phyloP scores from a whole-genome alignment of 2,888 invertebrate genomes.

The Heliconius sara region DNA sequence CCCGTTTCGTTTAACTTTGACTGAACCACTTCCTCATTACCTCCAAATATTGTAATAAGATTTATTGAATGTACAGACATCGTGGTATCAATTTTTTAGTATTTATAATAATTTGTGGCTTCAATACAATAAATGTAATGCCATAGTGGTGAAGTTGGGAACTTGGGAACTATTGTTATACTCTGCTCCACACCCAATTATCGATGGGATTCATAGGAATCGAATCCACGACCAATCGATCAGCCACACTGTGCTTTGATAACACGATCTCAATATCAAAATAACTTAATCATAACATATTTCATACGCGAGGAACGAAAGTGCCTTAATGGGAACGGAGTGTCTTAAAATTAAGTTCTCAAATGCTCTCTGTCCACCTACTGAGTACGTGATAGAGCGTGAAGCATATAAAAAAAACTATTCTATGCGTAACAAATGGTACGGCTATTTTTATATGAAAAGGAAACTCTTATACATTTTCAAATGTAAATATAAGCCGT shows the following conservation, averaged over 20 bases:
- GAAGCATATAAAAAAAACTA: background rate
- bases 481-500: constrained; percentile 7
- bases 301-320: too few relatives aligned
- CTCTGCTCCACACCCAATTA: too few relatives aligned
- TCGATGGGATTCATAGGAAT: too few relatives aligned
- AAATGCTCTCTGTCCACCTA: too few relatives aligned
- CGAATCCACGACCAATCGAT: too few relatives aligned
- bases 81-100: background rate
- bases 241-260: too few relatives aligned
- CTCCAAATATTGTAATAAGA: background rate
- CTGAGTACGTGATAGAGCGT: too few relatives aligned
- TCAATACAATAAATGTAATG: too few relatives aligned
- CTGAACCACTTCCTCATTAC: background rate
- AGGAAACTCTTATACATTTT: background rate
- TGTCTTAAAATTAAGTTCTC: too few relatives aligned
- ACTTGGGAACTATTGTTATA: background rate
- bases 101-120: background rate
- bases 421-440: background rate
- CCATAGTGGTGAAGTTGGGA: background rate
- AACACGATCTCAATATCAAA: too few relatives aligned
- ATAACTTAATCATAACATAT: too few relatives aligned
- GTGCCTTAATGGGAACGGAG: too few relatives aligned
- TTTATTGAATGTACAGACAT: constrained; percentile 14
- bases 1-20: constrained; percentile 8
- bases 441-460: background rate